Evolutionary conservation across 2,888 invertebrate genomes (phyloP), one percentile per base, ranked within the genome.

Genomic region (Tubiluchus corallicola): DNA sequence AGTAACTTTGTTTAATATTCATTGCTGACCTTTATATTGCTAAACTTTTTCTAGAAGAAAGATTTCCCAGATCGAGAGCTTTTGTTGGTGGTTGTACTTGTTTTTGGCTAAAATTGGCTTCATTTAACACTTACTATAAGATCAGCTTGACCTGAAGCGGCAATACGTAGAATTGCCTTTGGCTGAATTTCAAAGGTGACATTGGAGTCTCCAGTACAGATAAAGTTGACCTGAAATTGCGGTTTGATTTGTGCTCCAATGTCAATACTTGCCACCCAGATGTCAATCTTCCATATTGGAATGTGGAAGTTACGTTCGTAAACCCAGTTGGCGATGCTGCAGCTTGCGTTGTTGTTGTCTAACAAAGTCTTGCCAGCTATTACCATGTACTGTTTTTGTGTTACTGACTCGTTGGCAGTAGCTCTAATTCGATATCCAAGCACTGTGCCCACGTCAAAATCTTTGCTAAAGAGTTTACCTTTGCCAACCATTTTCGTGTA

Each of bases 231-330:
- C 29, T 29, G 9, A 29, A 29, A 29, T 29, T n/a, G 29, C 29
- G 29, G 29, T 9, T n/a, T 9, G 29, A 29, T 29, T n/a, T 29
- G 29, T n/a, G 29, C 29, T 9, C 29, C 29, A n/a, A 29, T n/a
- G 29, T 29, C 29, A n/a, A 29, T 29, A n/a, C 29, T 29, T 29
- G 29, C 29, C 29, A 29, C 29, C 29, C 29, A 29, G 29, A 29
- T 29, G 29, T 29, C n/a, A n/a, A 29, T 29, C 29, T 29, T 29
- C 9, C n/a, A 29, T 9, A 29, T 29, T n/a, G 29, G 29, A n/a
- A 29, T 29, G 29, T 29, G n/a, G 29, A 29, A 29, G 29, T 29
- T 29, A n/a, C n/a, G 29, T n/a, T 29, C 29, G 29, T 29, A 29
- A n/a, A n/a, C 29, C 29, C 29, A 29, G 9, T 9, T 29, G 29